These are phyloP conservation scores for Himantopus leucocephalus DNA, from an alignment of 2,113 vertebrate genomes.

Conservation along the genomic window DNA sequence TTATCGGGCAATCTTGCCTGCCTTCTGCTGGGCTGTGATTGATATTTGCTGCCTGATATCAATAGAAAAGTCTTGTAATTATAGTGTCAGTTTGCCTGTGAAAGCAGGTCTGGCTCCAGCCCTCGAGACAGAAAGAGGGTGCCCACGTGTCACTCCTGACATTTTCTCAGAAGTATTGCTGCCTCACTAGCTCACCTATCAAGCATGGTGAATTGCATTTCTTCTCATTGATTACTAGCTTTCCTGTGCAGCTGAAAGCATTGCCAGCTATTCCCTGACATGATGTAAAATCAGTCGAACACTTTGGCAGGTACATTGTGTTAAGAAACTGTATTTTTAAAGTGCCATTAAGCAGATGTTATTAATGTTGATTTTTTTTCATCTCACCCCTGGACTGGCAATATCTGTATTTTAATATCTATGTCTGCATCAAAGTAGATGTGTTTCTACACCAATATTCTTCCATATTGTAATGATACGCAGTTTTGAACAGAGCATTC, in stretches of 20 bases:
- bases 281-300: slow-evolving; percentile 9
- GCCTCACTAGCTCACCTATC: slow-evolving; percentile 38
- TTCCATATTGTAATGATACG: background rate
- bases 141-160: background rate
- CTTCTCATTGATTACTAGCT: slow-evolving; percentile 22
- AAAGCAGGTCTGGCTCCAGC: background rate
- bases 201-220: slow-evolving; percentile 44
- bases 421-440: background rate
- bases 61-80: background rate
- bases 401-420: background rate
- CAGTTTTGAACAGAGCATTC: background rate
- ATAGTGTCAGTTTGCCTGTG: background rate
- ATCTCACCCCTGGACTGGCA: background rate
- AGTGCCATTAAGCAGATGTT: background rate
- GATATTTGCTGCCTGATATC: background rate
- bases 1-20: background rate
- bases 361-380: background rate
- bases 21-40: background rate
- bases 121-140: background rate
- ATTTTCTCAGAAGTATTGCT: slow-evolving; percentile 35
- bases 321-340: slow-evolving; percentile 41
- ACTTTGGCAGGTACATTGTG: background rate
- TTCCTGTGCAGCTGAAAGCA: background rate
- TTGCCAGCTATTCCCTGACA: slow-evolving; percentile 40
- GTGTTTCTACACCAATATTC: background rate